Conservation (phyloP, 2,888 invertebrate species). For the Leptarthrus brevirostris region DNA sequence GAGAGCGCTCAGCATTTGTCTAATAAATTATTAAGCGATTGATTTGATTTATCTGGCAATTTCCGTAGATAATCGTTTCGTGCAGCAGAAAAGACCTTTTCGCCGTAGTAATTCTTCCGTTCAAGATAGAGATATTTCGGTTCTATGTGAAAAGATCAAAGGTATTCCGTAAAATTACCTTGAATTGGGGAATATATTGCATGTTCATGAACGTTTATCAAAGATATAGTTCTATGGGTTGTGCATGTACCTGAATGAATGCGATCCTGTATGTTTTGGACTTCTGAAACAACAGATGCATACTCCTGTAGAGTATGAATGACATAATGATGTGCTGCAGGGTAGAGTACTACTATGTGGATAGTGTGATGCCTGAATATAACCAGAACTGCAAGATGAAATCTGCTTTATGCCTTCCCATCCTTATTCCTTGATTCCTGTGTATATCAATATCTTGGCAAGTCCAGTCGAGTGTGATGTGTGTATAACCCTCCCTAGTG, state of each 20-base stretch:
- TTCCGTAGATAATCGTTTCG: conserved; percentile 24
- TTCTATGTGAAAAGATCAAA: conserved; percentile 11
- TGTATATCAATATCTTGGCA: not conserved
- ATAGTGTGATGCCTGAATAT: not conserved
- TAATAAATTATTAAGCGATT: conserved; percentile 51
- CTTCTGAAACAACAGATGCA: conserved; percentile 21
- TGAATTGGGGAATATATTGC: conserved; percentile 26
- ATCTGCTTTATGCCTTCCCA: not conserved
- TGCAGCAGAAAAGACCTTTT: not conserved
- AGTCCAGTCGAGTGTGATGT: not conserved
- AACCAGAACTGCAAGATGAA: conserved; percentile 20
- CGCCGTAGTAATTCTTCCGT: not conserved
- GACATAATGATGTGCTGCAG: conserved; percentile 7
- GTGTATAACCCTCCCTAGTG: not conserved
- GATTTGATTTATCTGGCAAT: conserved; percentile 51
- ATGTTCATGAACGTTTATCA: conserved; percentile 1
- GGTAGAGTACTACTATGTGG: not conserved
- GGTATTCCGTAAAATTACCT: not conserved
- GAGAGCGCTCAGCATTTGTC: conserved; percentile 14
- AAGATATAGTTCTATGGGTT: not conserved
- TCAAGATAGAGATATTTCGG: conserved; percentile 5
- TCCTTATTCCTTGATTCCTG: conserved; percentile 1
- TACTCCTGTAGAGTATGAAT: not conserved
- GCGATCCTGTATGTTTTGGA: not conserved
- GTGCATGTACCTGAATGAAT: conserved; percentile 4